phyloP scores from a whole-genome alignment of 2,797 vertebrate genomes.

The Falco novaeseelandiae region DNA sequence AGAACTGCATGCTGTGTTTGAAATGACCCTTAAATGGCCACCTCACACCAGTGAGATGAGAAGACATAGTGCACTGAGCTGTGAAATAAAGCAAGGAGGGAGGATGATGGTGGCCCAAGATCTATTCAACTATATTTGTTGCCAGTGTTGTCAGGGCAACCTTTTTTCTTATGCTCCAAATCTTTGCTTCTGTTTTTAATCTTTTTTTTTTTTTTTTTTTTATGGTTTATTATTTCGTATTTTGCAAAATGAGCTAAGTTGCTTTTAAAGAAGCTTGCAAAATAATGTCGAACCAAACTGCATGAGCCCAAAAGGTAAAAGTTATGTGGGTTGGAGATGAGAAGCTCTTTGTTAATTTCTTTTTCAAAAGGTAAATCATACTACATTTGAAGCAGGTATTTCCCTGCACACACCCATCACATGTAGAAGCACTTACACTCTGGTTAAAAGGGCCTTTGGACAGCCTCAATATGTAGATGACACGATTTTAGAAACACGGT shows the following conservation, averaged over 20 bases:
- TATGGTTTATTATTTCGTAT: background rate
- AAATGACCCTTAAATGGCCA: slow-evolving; percentile 39
- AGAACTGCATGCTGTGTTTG: background rate
- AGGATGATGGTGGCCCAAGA: background rate
- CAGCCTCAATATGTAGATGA: accelerated
- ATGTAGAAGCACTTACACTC: background rate
- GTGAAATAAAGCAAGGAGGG: slow-evolving; percentile 26
- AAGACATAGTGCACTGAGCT: background rate
- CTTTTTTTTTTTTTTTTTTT: background rate
- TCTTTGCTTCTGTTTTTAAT: background rate
- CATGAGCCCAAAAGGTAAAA: background rate
- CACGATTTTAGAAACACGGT: background rate
- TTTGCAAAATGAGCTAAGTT: background rate
- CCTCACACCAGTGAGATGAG: slow-evolving; percentile 1
- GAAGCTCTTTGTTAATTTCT: background rate
- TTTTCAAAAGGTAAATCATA: background rate
- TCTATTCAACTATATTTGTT: background rate
- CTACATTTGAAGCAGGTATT: background rate
- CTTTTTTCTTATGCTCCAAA: background rate
- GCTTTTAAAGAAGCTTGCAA: background rate
- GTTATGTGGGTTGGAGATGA: background rate
- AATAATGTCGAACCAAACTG: background rate
- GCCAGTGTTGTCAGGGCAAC: background rate
- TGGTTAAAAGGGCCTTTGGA: background rate
- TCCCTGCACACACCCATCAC: background rate